Base-by-base conservation (phyloP, 2,888 invertebrate species). In the Gastrophysa polygoni region DNA sequence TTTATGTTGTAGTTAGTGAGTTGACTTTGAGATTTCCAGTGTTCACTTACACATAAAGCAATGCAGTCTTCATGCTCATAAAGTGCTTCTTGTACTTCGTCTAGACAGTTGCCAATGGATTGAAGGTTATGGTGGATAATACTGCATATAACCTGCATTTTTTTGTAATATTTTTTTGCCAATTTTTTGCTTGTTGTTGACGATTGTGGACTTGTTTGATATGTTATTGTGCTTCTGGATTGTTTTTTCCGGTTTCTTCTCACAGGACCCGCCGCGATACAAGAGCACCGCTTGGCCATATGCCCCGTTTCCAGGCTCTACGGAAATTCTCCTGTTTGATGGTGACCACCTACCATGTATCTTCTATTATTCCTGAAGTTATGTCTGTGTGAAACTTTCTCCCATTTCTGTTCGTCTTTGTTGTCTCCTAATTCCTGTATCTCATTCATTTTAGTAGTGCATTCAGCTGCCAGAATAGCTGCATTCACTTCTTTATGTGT, bases 201-300 rank as follows among this genome's bases (percentile, higher is more conserved):
- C 24, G 24, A 24, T 24, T 24, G 24, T 24, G 24, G 24, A 24
- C 24, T 24, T 24, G 24, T 24, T 24, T 24, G 24, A 24, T 24
- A 24, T 24, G 24, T 24, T 24, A 5, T 7, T 24, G 24, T 24
- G 4, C 24, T 24, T 24, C 24, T 24, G 32, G 32, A 32, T 32
- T 32, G 32, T 32, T 32, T 32, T n/a, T 57, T 55, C 68, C 61
- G 8, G 68, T 69, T 48, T 32, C 32, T 32, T 32, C 32, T 32
- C 32, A 32, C 32, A 10, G 32, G 32, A 32, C 32, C 8, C 32
- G 11, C 11, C 32, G 32, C 32, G 32, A 32, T 32, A 32, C 32
- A 32, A 32, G 32, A 32, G 32, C 32, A 32, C 32, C 32, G 32
- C 32, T 32, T 32, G 32, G 32, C 32, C 32, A 32, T 32, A 32